Percentiles rank a stretch among this genome's conserved stretches.
phyloP scores from a whole-genome alignment of 2,113 vertebrate genomes.

The Channa maculata region DNA sequence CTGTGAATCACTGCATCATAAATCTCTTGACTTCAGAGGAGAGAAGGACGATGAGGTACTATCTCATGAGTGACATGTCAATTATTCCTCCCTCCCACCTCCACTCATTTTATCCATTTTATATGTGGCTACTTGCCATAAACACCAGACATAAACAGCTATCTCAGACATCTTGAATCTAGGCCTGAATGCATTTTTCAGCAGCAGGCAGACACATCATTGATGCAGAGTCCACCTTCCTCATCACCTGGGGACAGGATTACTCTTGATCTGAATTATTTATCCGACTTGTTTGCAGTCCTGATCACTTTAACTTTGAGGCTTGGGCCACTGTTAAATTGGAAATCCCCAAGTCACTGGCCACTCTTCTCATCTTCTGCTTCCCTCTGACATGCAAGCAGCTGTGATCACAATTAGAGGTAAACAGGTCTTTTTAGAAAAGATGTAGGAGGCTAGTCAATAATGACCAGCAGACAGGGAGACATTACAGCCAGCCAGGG shows the following conservation, averaged over 20 bases:
- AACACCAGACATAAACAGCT: slow-evolving; percentile 38
- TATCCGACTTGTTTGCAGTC: slow-evolving; percentile 59
- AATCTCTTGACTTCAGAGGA: slow-evolving; percentile 66
- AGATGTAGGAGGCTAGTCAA: slow-evolving; percentile 15
- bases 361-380: slow-evolving; percentile 12
- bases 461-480: slow-evolving; percentile 54
- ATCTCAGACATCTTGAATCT: slow-evolving; percentile 45
- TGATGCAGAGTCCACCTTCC: slow-evolving; percentile 47
- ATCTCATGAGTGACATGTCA: slow-evolving; percentile 71
- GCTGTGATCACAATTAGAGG: slow-evolving; percentile 62
- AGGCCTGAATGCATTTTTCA: slow-evolving; percentile 46
- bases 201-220: slow-evolving; percentile 36
- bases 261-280: slow-evolving; percentile 63
- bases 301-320: slow-evolving; percentile 49
- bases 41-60: slow-evolving; percentile 52
- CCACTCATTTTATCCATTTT: slow-evolving; percentile 51
- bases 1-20: slow-evolving; percentile 60
- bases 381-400: slow-evolving; percentile 33
- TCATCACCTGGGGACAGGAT: slow-evolving; percentile 50
- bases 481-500: slow-evolving; percentile 44
- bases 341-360: background rate
- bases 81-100: slow-evolving; percentile 57
- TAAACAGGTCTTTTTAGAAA: slow-evolving; percentile 57
- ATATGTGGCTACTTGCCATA: slow-evolving; percentile 59
- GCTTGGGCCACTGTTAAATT: slow-evolving; percentile 31